These are phyloP conservation scores for Rhinoraja longicauda DNA, from an alignment of 2,797 vertebrate species.

Conservation along the genomic window DNA sequence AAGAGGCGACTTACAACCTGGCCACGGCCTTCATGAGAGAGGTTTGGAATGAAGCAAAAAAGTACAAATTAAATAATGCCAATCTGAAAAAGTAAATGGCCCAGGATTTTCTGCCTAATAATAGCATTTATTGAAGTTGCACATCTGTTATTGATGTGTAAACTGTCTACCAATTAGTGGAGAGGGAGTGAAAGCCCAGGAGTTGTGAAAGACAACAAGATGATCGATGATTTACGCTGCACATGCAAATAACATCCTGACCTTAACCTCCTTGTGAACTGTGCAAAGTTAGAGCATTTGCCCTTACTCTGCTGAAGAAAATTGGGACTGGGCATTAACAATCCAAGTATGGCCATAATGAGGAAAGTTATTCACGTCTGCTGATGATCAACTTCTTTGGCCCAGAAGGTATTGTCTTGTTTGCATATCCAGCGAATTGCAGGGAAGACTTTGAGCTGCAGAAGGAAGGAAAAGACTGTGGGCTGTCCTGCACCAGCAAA, in stretches of 20 bases:
- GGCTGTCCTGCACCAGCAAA: neutral
- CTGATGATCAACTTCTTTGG: neutral
- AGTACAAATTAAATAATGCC: neutral
- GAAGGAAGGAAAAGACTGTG: too few species aligned
- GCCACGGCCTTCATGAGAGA: too few species aligned
- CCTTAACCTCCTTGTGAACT: neutral
- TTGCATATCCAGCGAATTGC: neutral
- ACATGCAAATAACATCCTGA: neutral
- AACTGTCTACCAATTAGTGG: neutral
- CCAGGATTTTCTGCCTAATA: neutral
- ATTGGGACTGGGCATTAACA: neutral
- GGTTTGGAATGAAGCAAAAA: neutral
- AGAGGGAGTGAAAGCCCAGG: neutral
- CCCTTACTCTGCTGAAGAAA: neutral
- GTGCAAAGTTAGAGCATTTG: neutral
- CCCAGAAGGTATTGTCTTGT: neutral
- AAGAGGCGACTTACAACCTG: too few species aligned
- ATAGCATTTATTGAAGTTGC: neutral
- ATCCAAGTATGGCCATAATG: neutral
- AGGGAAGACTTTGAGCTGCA: neutral
- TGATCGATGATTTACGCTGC: neutral
- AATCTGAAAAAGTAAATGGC: neutral
- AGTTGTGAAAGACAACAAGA: neutral
- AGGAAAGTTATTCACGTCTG: neutral
- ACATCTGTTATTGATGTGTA: neutral